These are phyloP conservation scores for Macrosteles quadrilineatus DNA, from an alignment of 1,140 invertebrate genomes.

Conservation along the genomic window DNA sequence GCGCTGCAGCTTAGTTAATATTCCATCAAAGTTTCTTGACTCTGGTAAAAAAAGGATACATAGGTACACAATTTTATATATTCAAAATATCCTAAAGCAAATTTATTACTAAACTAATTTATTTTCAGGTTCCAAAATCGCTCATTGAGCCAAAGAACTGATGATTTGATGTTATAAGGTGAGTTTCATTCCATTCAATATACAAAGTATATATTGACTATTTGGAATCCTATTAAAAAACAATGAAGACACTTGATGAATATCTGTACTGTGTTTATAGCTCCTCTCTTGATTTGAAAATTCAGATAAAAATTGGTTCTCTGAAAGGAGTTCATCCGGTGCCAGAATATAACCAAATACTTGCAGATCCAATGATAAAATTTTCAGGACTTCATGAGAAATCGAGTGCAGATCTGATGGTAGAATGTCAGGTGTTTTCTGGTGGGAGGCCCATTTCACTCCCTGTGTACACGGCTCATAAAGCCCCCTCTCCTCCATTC, in stretches of 20 bases:
- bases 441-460: constrained; percentile 81
- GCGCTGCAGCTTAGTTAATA: too few species aligned
- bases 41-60: too few species aligned
- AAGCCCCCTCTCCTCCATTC: constrained; percentile 75
- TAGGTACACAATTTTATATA: too few species aligned
- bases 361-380: constrained; percentile 86
- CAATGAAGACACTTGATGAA: constrained; percentile 54
- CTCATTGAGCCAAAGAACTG: too few species aligned
- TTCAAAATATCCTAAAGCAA: too few species aligned
- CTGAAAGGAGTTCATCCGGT: constrained; percentile 86
- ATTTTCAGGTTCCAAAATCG: too few species aligned
- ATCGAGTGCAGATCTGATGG: constrained; percentile 81
- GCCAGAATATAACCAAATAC: constrained; percentile 84
- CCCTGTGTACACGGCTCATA: constrained; percentile 90
- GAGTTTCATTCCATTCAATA: too few species aligned
- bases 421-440: constrained; percentile 84
- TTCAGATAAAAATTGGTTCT: constrained; percentile 95
- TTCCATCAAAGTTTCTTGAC: too few species aligned
- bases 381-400: constrained; percentile 85
- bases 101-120: too few species aligned
- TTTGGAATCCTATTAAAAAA: too few species aligned
- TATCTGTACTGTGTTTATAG: constrained; percentile 89
- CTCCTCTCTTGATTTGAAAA: constrained; percentile 80
- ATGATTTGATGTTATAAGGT: too few species aligned
- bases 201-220: too few species aligned